phyloP scores from a whole-genome alignment of 2,888 invertebrate species.

The Arctia plantaginis region DNA sequence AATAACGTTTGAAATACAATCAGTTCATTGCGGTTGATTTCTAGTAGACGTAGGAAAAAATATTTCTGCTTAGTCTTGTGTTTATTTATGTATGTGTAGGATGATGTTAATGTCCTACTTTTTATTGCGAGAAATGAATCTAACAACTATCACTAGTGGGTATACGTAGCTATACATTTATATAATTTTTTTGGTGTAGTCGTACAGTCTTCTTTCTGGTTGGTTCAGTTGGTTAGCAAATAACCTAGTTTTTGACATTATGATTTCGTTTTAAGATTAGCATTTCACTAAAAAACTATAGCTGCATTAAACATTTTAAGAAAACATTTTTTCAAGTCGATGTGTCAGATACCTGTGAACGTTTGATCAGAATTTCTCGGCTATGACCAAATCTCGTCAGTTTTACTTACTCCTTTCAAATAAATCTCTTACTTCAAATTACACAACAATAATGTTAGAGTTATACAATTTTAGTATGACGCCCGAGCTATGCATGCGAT shows the following conservation, averaged over 20 bases:
- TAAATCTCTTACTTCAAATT: neutral
- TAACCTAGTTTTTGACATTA: neutral
- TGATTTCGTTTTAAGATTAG: neutral
- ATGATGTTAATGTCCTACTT: conserved; percentile 11
- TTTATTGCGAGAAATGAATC: conserved; percentile 3
- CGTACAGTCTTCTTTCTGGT: neutral
- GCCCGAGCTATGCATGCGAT: neutral
- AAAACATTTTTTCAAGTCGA: neutral
- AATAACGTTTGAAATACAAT: conserved; percentile 47
- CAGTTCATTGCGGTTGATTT: conserved; percentile 44
- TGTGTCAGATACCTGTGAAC: neutral
- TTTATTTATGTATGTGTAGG: conserved; percentile 18
- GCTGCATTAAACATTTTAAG: neutral
- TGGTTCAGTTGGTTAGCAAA: neutral
- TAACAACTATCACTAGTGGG: neutral
- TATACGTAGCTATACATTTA: neutral
- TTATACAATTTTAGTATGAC: too few relatives aligned
- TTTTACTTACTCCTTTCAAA: neutral
- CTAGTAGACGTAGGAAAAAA: conserved; percentile 41
- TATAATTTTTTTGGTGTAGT: neutral
- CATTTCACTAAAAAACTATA: neutral
- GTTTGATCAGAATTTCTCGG: neutral
- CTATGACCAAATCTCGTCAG: neutral
- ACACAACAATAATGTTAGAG: neutral
- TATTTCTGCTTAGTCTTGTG: conserved; percentile 37